Evolutionary conservation across 2,888 invertebrate genomes (phyloP).

Genomic region (Dasypogon diadema): DNA sequence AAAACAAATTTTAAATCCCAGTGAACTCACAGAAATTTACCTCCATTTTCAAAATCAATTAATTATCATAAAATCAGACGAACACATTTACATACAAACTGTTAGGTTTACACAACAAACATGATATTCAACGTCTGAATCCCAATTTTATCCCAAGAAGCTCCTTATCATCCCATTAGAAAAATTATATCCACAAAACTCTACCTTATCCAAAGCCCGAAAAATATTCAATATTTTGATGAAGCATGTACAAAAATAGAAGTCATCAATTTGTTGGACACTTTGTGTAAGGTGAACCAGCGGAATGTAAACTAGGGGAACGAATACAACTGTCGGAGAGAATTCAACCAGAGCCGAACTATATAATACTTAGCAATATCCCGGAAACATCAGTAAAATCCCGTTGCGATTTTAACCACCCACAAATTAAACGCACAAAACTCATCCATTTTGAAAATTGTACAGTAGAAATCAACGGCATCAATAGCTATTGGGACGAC

Average conservation of each 20-base stretch:
- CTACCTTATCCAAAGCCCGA: slow-evolving; percentile 34
- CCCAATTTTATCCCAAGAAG: slow-evolving; percentile 6
- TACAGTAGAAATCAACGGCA: neutral
- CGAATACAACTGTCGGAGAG: slow-evolving; percentile 19
- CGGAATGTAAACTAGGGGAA: slow-evolving; percentile 23
- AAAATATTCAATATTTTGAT: slow-evolving; percentile 50
- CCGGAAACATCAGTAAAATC: slow-evolving; percentile 44
- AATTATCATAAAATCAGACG: slow-evolving; percentile 41
- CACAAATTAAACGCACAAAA: neutral
- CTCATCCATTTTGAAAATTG: neutral
- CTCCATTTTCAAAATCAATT: slow-evolving; percentile 21
- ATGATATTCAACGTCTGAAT: neutral
- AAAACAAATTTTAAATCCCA: neutral
- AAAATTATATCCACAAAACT: slow-evolving; percentile 44
- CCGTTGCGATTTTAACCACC: slow-evolving; percentile 2
- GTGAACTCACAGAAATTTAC: slow-evolving; percentile 29
- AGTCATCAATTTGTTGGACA: slow-evolving; percentile 32
- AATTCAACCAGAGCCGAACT: slow-evolving; percentile 50
- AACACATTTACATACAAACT: slow-evolving; percentile 49
- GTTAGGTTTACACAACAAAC: slow-evolving; percentile 28
- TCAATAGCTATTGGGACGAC: neutral
- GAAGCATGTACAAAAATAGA: slow-evolving; percentile 50
- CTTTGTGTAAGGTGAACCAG: slow-evolving; percentile 44
- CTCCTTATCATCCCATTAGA: slow-evolving; percentile 41
- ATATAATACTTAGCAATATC: slow-evolving; percentile 42